Base-by-base conservation (phyloP, 2,888 invertebrate genomes). In the Orthonychiurus folsomi region DNA sequence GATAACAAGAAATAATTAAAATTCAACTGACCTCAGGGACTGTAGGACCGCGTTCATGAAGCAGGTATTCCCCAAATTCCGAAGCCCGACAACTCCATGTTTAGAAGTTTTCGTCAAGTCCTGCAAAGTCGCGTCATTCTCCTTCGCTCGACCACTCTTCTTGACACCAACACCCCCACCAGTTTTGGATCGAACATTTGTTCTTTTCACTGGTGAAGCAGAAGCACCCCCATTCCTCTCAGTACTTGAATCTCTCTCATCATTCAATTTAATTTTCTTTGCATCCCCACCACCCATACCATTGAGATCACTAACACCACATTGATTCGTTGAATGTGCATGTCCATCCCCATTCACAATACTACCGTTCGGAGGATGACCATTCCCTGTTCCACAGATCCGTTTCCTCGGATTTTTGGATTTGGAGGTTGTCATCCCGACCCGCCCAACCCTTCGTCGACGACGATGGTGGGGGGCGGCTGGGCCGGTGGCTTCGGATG, bases 41-140 rank as follows among this genome's bases (percentile, higher is more conserved):
- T 89, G 89, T 64, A 89, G 79, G 64, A 89, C 89, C 23, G 88
- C 87, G 78, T 89, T 89, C 89, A 89, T 89, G 76, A 89, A 89
- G 77, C 89, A 89, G 59, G 89, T 89, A 76, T 89, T 89, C 70
- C 89, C 89, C 76, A 89, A 80, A 80, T 89, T 89, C 74, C 87
- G 81, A 75, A 89, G 80, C 48, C 89, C 88, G 72, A 86, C 85
- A 63, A 86, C 83, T 75, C 81, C 84, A 74, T 83, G 84, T 66
- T 84, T 84, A 73, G 81, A 78, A 9, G 9, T 21, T 12, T 28
- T 28, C 5, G 26, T 56, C 15, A 3, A 18, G 5, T 47, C 50
- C n/a, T 20, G 12, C 26, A 23, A 27, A 18, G 15, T 3, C 2
- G 37, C 9, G 3, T 37, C 59, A 50, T 59, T 50, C 37, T 59